Evolutionary conservation across 2,888 invertebrate species (phyloP), one percentile per base, ranked within the genome.

Genomic region (Spodoptera picta): DNA sequence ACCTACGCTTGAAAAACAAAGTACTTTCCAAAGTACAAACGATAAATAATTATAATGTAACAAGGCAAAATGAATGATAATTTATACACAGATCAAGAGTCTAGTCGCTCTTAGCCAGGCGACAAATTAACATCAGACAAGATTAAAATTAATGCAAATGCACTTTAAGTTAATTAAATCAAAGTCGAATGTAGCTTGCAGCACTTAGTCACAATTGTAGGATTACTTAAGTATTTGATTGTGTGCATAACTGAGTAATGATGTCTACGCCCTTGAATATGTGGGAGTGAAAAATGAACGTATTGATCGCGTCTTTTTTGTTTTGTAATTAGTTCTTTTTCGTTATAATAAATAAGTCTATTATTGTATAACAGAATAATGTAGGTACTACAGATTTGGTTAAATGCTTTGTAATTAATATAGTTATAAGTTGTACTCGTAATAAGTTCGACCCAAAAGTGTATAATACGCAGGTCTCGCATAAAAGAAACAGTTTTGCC

Each of bases 91-190:
- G 75, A 75, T 70, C 78, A 60, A 51, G 60, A 73, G 66, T 70
- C 70, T 70, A 73, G 58, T 53, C 61, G 50, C 61, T 67, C 60
- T 74, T 71, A 73, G 69, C 45, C 50, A 53, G 42, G 66, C 71
- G 73, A 78, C 75, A 80, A 82, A 82, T 81, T 82, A 82, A 77
- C 82, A 83, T 82, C 73, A 68, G 72, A 81, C 77, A 67, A 75
- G 81, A 81, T 82, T 79, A 75, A 81, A 77, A 81, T 78, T 79
- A 83, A 82, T 81, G 80, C 75, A 79, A 82, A 83, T 84, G 83
- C 83, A 87, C 81, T 83, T 36, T 81, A 79, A 74, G 75, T 76
- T 82, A 83, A 86, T 86, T 82, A 80, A 83, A 81, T 81, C 75
- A 69, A 77, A 77, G 80, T 73, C 65, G 69, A 79, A 74, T 60